Base-by-base conservation (phyloP, 37 sponge, comb jelly and placozoan species). In the Spongilla lacustris region DNA sequence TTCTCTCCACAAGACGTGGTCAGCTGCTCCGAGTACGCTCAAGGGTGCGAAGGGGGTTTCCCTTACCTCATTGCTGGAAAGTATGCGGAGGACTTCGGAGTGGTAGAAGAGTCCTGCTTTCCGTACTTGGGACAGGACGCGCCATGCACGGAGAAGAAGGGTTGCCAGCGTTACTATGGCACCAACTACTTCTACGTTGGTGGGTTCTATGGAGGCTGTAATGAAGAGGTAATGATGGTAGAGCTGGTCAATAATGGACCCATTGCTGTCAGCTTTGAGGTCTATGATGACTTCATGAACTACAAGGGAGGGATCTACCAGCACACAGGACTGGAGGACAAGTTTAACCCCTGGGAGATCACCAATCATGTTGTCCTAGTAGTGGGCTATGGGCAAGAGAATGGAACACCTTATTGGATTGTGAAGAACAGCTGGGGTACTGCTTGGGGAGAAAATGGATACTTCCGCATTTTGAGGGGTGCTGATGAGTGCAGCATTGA, bases 31-130 rank as follows among this genome's bases (percentile, higher is more conserved):
- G 90, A 85, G 70, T 89, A 89, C 36, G 31, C 90, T 36, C 90
- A 89, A 48, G 90, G 90, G 5, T 89, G 90, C 88, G 90, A 76
- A 24, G 90, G 90, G 68, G 90, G 90, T 50, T 89, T 89, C 37
- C 90, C 90, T 50, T 89, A 89, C 78, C 68, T 89, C 23, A 89
- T 83, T n/a, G 90, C 90, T 76, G 90, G 90, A 14, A 89, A 89
- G 36, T 89, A 89, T 78, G 90, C 80, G 0, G 71, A 89, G 28
- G 90, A 89, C 36, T 89, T 86, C 58, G 90, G 90, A 33, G 84
- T 79, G 29, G 85, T 89, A 13, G 85, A 85, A 87, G 90, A 89
- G 66, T 12, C 1, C 4, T 89, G 90, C 34, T 77, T 69, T 33
- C 90, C 85, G 34, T 89, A 89, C 50, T 11, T 10, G 27, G 90